Evolutionary conservation across 2,797 vertebrate genomes (phyloP), one percentile per base, ranked within the genome.

Genomic region (Pitangus sulphuratus): DNA sequence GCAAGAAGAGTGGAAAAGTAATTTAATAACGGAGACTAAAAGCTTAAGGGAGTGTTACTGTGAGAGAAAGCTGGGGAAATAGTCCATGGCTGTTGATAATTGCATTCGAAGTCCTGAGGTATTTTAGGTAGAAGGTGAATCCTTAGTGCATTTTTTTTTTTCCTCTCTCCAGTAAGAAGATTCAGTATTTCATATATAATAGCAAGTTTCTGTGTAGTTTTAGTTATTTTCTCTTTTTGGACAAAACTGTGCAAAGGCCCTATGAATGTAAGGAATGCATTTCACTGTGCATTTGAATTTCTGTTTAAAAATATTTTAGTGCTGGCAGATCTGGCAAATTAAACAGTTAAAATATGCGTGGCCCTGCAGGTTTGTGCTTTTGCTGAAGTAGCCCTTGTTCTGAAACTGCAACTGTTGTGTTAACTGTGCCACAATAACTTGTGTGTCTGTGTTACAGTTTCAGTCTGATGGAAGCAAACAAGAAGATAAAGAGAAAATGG

Each of bases 401-500:
- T 89, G 84, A 70, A 90, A 42, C 21, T 70, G 24, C 47, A 68
- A 24, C 5, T 51, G 3, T 84, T 53, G 11, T 0, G 5, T 90
- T 79, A 87, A 42, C 33, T 89, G 79, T 94, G 70, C 79, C 78
- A 12, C 66, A 72, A 15, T 95, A 88, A 96, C 58, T 1, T 37
- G 8, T 50, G 64, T 89, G 84, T 94, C 88, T 86, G 50, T 69
- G 42, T 97, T 95, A 91, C 47, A 99, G 99, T 98, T 99, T 98
- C 99, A 99, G 97, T 98, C 97, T 90, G 98, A 98, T 96, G 98
- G 99, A 93, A 93, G 95, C 95, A 98, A 98, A 95, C 97, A 98
- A 93, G 99, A 99, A 68, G 97, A 98, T 90, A 99, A 98, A 98
- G 99, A 99, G 86, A 99, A 98, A 98, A 98, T 98, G 99, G 99